Percentiles rank a stretch among this genome's conserved stretches.
Conservation (phyloP, 2,797 vertebrate species). For the Eurystomus glaucurus region DNA sequence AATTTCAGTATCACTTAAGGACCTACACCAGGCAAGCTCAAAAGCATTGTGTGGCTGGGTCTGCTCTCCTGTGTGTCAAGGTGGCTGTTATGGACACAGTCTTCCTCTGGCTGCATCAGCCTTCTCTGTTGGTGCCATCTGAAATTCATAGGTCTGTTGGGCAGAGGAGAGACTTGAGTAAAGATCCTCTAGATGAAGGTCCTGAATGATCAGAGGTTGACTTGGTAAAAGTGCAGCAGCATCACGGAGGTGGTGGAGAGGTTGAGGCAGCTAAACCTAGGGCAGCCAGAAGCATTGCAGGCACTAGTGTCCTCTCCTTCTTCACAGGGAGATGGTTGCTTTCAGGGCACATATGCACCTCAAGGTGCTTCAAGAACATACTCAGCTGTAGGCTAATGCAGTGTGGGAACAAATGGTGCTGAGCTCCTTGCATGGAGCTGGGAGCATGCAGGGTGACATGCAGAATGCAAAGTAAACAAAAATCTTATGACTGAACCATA, state of each 20-base stretch:
- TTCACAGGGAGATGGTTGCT: not conserved
- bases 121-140: not conserved
- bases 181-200: not conserved
- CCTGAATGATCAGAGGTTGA: not conserved
- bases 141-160: not conserved
- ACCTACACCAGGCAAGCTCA: not conserved
- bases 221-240: not conserved
- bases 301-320: not conserved
- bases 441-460: not conserved
- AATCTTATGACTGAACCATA: not conserved
- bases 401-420: not conserved
- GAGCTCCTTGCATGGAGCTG: not conserved
- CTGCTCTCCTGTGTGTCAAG: fast-evolving
- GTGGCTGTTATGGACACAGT: fast-evolving
- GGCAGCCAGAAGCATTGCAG: not conserved
- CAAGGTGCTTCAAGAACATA: not conserved
- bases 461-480: not conserved
- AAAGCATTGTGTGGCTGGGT: fast-evolving
- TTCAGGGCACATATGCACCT: not conserved
- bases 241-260: not conserved
- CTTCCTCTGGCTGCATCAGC: not conserved
- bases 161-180: not conserved
- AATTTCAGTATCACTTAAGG: not conserved
- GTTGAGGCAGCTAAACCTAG: not conserved
- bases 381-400: not conserved